Conservation (phyloP, 2,797 vertebrate genomes). For the Meda fulgida region DNA sequence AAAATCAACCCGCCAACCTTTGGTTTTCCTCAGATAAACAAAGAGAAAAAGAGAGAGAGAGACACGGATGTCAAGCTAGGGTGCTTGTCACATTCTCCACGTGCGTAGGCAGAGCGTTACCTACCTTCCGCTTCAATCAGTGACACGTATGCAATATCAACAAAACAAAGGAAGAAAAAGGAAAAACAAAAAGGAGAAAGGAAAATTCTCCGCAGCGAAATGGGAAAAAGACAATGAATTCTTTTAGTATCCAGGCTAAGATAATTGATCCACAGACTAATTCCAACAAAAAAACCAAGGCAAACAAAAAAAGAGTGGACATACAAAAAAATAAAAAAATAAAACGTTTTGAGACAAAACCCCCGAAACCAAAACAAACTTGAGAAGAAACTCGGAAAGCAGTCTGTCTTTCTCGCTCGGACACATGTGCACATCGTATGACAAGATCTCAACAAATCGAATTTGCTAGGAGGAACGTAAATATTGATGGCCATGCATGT, state of each 20-base stretch:
- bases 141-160: slow-evolving; percentile 97
- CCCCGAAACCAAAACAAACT: slow-evolving; percentile 61
- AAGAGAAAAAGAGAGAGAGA: slow-evolving; percentile 80
- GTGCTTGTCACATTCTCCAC: slow-evolving; percentile 98
- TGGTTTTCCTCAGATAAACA: slow-evolving; percentile 72
- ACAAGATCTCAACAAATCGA: slow-evolving; percentile 64
- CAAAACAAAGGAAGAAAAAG: slow-evolving; percentile 79
- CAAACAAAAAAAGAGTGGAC: slow-evolving; percentile 69
- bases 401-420: slow-evolving; percentile 76
- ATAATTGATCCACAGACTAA: slow-evolving; percentile 66
- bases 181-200: slow-evolving; percentile 82
- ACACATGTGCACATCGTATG: slow-evolving; percentile 74
- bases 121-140: slow-evolving; percentile 98
- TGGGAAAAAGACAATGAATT: slow-evolving; percentile 96
- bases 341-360: slow-evolving; percentile 56
- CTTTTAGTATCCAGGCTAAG: slow-evolving; percentile 90
- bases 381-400: slow-evolving; percentile 53
- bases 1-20: slow-evolving; percentile 75
- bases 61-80: slow-evolving; percentile 98
- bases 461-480: slow-evolving; percentile 57
- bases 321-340: slow-evolving; percentile 66
- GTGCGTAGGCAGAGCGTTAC: slow-evolving; percentile 95
- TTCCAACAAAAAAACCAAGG: slow-evolving; percentile 65
- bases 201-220: slow-evolving; percentile 97
- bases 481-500: slow-evolving; percentile 76